Evolutionary conservation across 2,888 invertebrate species (phyloP), one percentile per base, ranked within the genome.

Genomic region (Synanthedon vespiformis): DNA sequence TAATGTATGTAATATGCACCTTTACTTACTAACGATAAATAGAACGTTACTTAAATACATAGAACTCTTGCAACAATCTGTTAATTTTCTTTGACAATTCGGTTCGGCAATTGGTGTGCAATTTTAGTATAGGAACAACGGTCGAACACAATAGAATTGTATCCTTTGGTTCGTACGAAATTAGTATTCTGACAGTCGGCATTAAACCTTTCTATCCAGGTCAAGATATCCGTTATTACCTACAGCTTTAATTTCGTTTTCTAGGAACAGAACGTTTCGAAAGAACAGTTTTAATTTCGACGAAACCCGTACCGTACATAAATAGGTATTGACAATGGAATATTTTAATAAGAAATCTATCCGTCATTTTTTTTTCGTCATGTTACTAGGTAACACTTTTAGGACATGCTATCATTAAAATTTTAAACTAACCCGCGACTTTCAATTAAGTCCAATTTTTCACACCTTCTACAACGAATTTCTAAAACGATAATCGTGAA

Each of bases 121-220:
- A 73, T 73, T 61, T 62, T 63, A 57, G 60, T 67, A n/a, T n/a
- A 67, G 63, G 65, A 60, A 64, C 63, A 64, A 65, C 62, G 57
- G 58, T 62, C 56, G 57, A 56, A 65, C 71, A 82, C 80, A 82
- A 82, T 80, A 78, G 80, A 80, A 80, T 77, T 74, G 72, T 74
- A 72, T 73, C 72, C 76, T 72, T 55, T 52, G 53, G 27, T 44
- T 51, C 50, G 13, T 40, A 16, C 22, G 14, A 22, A 48, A 48
- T 48, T 48, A 48, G 22, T 48, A 48, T 48, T 48, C 48, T 18
- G 44, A 12, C 18, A 48, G 48, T 16, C 51, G 52, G 54, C 52
- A 51, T 50, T 51, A 44, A 52, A 48, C 54, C 56, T 56, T 53
- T 54, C 56, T 56, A 56, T 52, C 54, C 51, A 48, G 48, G 40